Conservation (phyloP, 1,140 invertebrate species). For the Solenopsis fugax region DNA sequence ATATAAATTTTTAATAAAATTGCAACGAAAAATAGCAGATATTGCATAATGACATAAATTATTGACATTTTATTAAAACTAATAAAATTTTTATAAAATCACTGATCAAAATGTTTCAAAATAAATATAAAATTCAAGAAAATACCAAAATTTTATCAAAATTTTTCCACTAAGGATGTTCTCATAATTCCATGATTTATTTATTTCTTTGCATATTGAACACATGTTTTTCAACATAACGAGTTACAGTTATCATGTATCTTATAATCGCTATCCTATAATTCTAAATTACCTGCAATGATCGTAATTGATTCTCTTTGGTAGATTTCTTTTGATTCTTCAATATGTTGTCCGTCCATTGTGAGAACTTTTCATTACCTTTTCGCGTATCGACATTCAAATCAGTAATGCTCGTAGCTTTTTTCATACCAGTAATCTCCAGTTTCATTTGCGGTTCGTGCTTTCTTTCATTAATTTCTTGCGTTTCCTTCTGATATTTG, state of each 20-base stretch:
- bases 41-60: too few species aligned
- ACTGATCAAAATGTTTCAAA: too few species aligned
- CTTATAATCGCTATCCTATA: neutral
- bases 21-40: too few species aligned
- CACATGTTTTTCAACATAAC: neutral
- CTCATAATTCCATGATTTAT: neutral
- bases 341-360: constrained; percentile 83
- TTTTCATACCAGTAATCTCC: constrained; percentile 48
- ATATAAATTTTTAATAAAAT: too few species aligned
- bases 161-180: too few species aligned
- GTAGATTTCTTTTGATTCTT: constrained; percentile 80
- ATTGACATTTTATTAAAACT: too few species aligned
- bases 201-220: neutral
- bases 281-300: constrained; percentile 78
- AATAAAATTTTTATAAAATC: too few species aligned
- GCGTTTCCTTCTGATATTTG: constrained; percentile 72
- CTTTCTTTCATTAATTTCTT: constrained; percentile 38
- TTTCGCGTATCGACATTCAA: constrained; percentile 63
- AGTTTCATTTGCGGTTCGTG: neutral
- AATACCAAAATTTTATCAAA: too few species aligned
- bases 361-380: constrained; percentile 81
- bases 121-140: too few species aligned
- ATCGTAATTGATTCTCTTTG: constrained; percentile 82
- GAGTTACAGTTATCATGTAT: neutral
- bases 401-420: constrained; percentile 73